These are phyloP conservation scores for Acrocyrtus sp. DNA, from an alignment of 2,888 invertebrate species.

Conservation along the genomic window DNA sequence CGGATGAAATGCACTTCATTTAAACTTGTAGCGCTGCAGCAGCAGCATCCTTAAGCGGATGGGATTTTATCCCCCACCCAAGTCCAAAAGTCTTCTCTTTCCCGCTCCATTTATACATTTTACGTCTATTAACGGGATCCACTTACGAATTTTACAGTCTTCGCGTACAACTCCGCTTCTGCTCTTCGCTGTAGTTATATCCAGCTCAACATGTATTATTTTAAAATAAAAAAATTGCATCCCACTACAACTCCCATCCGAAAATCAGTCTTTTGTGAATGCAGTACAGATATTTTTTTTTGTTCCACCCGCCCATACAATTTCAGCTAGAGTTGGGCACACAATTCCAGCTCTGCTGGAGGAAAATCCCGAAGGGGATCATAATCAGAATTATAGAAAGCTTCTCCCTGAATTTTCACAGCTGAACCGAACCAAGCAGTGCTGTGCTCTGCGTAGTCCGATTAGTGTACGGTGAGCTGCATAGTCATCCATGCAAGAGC, in stretches of 20 bases:
- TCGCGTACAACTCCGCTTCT: too few relatives aligned
- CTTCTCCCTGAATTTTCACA: constrained; percentile 44
- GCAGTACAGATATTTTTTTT: background rate
- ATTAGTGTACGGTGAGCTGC: too few relatives aligned
- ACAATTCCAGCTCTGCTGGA: background rate
- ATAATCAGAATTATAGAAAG: constrained; percentile 62
- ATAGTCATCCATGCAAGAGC: constrained; percentile 10
- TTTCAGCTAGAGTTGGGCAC: background rate
- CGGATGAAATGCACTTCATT: constrained; percentile 11
- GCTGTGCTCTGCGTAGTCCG: background rate
- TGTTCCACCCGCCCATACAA: background rate
- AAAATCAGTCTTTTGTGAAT: background rate
- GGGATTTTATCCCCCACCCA: too few relatives aligned
- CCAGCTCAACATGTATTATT: too few relatives aligned
- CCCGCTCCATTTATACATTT: too few relatives aligned
- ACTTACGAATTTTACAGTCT: constrained; percentile 7
- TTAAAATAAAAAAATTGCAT: background rate
- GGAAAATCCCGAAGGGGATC: constrained; percentile 62
- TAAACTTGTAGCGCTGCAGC: constrained; percentile 16
- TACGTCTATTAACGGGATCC: constrained; percentile 48
- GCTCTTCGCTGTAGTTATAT: too few relatives aligned
- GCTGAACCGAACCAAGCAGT: constrained; percentile 14
- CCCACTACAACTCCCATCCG: background rate
- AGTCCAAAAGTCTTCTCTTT: too few relatives aligned
- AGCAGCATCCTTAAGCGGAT: background rate